A percentile compares a stretch with the other conserved stretches of the same genome.
Conservation (phyloP, 2,113 vertebrate genomes). For the Perca flavescens region DNA sequence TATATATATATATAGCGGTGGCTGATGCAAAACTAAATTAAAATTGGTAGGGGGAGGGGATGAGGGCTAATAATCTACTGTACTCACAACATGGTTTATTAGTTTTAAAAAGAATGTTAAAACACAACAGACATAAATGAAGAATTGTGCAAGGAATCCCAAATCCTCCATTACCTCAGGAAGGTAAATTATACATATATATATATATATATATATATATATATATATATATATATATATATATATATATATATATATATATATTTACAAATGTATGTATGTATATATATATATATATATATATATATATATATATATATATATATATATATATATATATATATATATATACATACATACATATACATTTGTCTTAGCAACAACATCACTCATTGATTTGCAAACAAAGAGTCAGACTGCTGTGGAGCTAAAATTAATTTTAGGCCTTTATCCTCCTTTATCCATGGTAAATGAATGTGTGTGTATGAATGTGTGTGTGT, state of each 20-base stretch:
- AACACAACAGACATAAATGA: not conserved
- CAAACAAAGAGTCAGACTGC: slow-evolving; percentile 11
- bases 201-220: too few relatives aligned
- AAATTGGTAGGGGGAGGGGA: too few relatives aligned
- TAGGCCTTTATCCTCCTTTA: slow-evolving; percentile 4
- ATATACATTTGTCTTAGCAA: slow-evolving; percentile 10
- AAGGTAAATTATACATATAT: not conserved
- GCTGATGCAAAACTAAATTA: not conserved
- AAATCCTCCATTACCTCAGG: not conserved
- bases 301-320: too few relatives aligned
- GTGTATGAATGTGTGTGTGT: not conserved
- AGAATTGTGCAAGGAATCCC: too few relatives aligned
- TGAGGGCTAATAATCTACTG: not conserved
- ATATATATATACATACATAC: too few relatives aligned
- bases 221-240: too few relatives aligned
- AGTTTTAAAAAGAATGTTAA: not conserved
- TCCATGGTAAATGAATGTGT: slow-evolving; percentile 5
- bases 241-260: too few relatives aligned
- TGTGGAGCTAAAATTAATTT: slow-evolving; percentile 36
- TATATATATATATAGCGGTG: not conserved
- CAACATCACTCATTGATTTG: slow-evolving; percentile 1
- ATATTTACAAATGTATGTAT: too few relatives aligned
- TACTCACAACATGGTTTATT: not conserved
- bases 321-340: too few relatives aligned
- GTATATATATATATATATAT: too few relatives aligned